Percentiles rank a stretch among this genome's conserved stretches.
Conservation (phyloP, 1,140 invertebrate species). For the Dendrolimus punctatus region DNA sequence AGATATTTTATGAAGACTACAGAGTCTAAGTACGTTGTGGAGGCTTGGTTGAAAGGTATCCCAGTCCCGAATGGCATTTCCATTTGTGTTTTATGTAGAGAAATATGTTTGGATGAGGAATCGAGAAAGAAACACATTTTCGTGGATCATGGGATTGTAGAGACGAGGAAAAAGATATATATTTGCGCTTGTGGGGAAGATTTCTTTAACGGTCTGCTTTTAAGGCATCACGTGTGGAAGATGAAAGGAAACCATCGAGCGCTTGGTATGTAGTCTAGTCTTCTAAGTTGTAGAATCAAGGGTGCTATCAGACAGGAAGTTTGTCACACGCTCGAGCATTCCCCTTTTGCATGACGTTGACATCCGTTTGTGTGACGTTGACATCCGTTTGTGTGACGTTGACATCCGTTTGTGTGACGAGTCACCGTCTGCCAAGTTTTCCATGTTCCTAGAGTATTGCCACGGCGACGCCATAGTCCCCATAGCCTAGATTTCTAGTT, state of each 20-base stretch:
- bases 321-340: no score
- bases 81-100: slow-evolving; percentile 33
- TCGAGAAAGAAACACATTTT: slow-evolving; percentile 18
- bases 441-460: no score
- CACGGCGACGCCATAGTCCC: no score
- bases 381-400: no score
- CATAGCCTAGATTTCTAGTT: no score
- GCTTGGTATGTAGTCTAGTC: slow-evolving; percentile 3
- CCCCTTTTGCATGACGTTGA: no score
- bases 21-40: slow-evolving; percentile 3
- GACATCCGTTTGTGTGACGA: no score
- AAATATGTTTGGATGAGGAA: slow-evolving; percentile 14
- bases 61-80: slow-evolving; percentile 12
- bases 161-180: slow-evolving; percentile 4
- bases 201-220: slow-evolving; percentile 28
- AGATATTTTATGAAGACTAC: no score
- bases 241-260: slow-evolving; percentile 21
- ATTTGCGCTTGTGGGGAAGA: slow-evolving; percentile 27
- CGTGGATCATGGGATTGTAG: slow-evolving; percentile 6
- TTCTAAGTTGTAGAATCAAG: no score
- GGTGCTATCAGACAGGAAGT: no score
- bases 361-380: no score
- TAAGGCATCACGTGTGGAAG: slow-evolving; percentile 40
- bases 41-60: slow-evolving; percentile 9
- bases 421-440: no score